A percentile compares a stretch with the other conserved stretches of the same genome.
These are phyloP conservation scores for Cephus rjabovi DNA, from an alignment of 2,888 invertebrate species.

Conservation along the genomic window DNA sequence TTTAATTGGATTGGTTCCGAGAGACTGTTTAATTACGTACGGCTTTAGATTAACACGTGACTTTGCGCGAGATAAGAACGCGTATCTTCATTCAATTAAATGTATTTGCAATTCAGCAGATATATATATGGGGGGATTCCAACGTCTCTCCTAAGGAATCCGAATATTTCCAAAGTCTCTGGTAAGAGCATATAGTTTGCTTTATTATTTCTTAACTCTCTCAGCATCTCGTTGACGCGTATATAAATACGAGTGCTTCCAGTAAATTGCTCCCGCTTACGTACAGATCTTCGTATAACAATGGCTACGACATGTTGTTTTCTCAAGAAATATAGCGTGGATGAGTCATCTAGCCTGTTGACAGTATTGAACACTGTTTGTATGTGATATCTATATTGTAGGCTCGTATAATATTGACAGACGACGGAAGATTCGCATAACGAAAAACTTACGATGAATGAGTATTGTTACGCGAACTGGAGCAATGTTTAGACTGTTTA, in stretches of 20 bases:
- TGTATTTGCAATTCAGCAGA: no score
- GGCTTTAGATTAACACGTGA: no score
- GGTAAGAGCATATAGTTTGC: background rate
- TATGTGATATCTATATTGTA: background rate
- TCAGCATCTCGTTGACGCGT: background rate
- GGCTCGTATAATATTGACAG: background rate
- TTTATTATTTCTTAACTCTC: background rate
- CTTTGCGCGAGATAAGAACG: no score
- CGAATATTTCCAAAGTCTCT: background rate
- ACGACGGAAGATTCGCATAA: background rate
- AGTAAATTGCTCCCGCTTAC: background rate
- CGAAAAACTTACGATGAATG: background rate
- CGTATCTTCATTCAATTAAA: no score
- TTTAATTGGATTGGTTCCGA: background rate
- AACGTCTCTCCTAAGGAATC: no score
- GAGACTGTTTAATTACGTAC: no score
- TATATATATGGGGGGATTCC: no score
- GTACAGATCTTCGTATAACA: background rate
- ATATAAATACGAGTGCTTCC: background rate
- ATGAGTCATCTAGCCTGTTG: background rate
- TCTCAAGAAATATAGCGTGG: background rate
- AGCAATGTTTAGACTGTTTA: background rate
- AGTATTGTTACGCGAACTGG: background rate
- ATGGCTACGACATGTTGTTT: background rate
- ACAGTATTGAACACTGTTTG: background rate